A percentile compares a stretch with the other conserved stretches of the same genome.
Conservation (phyloP, 1,140 invertebrate genomes). For the Cyphomyrmex costatus region DNA sequence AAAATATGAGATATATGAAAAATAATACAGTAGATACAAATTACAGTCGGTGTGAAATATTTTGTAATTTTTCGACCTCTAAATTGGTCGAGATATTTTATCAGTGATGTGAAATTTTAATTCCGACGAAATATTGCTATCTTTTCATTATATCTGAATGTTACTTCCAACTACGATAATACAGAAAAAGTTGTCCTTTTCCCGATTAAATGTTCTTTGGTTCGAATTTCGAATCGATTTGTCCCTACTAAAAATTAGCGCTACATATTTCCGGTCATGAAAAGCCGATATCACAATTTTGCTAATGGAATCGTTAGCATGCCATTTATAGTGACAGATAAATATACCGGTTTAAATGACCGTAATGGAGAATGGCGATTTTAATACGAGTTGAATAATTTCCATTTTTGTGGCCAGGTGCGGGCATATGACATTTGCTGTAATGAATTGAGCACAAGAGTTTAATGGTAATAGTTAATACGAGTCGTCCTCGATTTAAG, state of each 20-base stretch:
- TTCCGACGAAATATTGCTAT: background rate
- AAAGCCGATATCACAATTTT: slow-evolving; percentile 59
- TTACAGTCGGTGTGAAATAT: slow-evolving; percentile 19
- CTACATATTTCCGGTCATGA: slow-evolving; percentile 17
- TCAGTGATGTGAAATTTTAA: slow-evolving; percentile 6
- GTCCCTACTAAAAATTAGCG: slow-evolving; percentile 28
- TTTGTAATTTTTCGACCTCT: slow-evolving; percentile 7
- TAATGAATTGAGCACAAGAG: slow-evolving; percentile 40
- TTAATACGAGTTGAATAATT: slow-evolving; percentile 65
- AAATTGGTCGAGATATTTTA: slow-evolving; percentile 20
- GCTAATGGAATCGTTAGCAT: slow-evolving; percentile 54
- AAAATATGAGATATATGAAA: background rate
- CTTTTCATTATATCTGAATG: slow-evolving; percentile 1
- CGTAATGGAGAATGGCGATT: slow-evolving; percentile 47
- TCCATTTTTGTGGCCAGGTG: slow-evolving; percentile 43
- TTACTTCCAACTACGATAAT: slow-evolving; percentile 18
- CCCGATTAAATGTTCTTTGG: background rate
- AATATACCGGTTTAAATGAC: slow-evolving; percentile 48
- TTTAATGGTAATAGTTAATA: slow-evolving; percentile 40
- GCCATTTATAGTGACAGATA: slow-evolving; percentile 54
- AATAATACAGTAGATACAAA: background rate
- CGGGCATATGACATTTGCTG: slow-evolving; percentile 20
- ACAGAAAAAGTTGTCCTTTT: background rate
- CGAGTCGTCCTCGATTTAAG: slow-evolving; percentile 7
- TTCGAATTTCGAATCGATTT: slow-evolving; percentile 31